phyloP scores from a whole-genome alignment of 1,140 invertebrate species.

The Danaus plexippus region DNA sequence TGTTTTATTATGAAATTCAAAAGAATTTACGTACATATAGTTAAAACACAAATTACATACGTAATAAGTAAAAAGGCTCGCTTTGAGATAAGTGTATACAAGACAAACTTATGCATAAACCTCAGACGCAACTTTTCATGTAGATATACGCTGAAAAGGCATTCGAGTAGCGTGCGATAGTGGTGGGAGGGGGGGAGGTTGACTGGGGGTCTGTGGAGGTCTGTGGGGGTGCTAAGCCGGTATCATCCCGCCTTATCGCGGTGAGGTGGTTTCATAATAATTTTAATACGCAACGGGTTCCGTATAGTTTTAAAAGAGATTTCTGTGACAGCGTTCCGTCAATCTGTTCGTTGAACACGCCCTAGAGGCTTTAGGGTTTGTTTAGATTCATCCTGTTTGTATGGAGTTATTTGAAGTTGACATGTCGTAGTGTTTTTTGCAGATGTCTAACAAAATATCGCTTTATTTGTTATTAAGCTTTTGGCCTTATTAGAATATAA shows the following conservation, averaged over 20 bases:
- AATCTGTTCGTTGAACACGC: conserved; percentile 48
- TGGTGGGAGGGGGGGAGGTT: conserved; percentile 21
- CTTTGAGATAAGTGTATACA: conserved; percentile 14
- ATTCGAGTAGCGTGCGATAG: conserved; percentile 55
- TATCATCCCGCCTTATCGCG: conserved; percentile 64
- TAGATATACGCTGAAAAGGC: conserved; percentile 59
- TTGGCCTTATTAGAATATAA: no score
- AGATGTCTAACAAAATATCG: no score
- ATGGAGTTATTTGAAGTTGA: neutral
- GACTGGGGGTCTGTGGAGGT: conserved; percentile 9
- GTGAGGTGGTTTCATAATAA: conserved; percentile 63
- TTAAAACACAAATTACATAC: no score
- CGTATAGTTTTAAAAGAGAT: conserved; percentile 54
- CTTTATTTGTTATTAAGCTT: no score
- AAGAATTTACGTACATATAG: no score
- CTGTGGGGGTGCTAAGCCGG: conserved; percentile 50
- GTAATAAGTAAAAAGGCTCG: neutral
- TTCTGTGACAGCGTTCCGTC: conserved; percentile 31
- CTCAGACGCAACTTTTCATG: conserved; percentile 53
- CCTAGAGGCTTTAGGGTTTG: conserved; percentile 44
- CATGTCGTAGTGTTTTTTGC: no score
- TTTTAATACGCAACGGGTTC: conserved; percentile 60
- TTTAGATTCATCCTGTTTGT: conserved; percentile 24
- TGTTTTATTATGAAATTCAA: no score
- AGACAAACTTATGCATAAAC: conserved; percentile 35